These are phyloP conservation scores for Uloborus diversus DNA, from an alignment of 1,140 invertebrate species.

Conservation along the genomic window DNA sequence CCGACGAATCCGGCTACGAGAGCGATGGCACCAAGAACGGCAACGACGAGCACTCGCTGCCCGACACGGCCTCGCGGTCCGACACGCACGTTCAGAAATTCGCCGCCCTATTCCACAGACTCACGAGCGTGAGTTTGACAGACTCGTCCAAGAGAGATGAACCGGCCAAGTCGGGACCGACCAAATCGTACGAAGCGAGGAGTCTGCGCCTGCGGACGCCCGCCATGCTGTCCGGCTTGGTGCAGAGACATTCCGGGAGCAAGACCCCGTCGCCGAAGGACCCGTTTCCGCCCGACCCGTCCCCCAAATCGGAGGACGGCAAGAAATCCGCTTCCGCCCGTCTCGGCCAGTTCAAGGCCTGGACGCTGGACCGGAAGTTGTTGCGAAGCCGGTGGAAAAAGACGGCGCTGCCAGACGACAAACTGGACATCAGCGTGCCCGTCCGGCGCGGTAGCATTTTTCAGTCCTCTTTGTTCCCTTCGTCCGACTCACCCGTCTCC, in stretches of 20 bases:
- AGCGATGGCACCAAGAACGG: slow-evolving; percentile 75
- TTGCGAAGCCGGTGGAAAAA: slow-evolving; percentile 52
- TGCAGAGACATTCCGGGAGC: slow-evolving; percentile 28
- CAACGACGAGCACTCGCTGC: slow-evolving; percentile 65
- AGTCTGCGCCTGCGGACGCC: slow-evolving; percentile 45
- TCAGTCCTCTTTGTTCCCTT: slow-evolving; percentile 46
- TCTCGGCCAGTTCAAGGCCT: slow-evolving; percentile 56
- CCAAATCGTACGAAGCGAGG: slow-evolving; percentile 41
- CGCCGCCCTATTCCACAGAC: slow-evolving; percentile 44
- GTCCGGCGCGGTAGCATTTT: slow-evolving; percentile 34
- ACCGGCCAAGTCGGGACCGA: not conserved
- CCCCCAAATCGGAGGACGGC: slow-evolving; percentile 18
- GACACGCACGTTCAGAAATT: slow-evolving; percentile 41
- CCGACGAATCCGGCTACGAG: slow-evolving; percentile 84
- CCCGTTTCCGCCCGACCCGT: not conserved
- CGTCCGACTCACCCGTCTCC: slow-evolving; percentile 9
- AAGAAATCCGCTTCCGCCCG: slow-evolving; percentile 30
- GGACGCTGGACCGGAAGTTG: slow-evolving; percentile 57
- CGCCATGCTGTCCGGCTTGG: slow-evolving; percentile 34
- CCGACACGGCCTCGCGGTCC: not conserved
- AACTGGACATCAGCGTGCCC: slow-evolving; percentile 18
- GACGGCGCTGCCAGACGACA: slow-evolving; percentile 16
- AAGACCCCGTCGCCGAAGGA: slow-evolving; percentile 2
- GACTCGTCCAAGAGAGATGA: slow-evolving; percentile 44
- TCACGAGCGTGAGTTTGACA: slow-evolving; percentile 11